Conservation (phyloP, 1,140 invertebrate genomes). For the Doryteuthis pealeii region DNA sequence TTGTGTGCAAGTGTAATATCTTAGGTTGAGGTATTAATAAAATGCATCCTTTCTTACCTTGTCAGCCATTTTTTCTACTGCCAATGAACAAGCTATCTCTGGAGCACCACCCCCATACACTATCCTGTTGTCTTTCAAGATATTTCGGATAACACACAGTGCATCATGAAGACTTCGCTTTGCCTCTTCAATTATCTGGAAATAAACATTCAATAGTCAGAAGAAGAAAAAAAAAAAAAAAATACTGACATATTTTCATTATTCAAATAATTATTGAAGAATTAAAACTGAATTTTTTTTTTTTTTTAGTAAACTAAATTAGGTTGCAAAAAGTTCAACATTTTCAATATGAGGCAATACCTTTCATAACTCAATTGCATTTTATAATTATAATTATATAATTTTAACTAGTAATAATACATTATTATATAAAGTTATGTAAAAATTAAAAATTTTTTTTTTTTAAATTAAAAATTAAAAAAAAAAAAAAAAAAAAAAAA, state of each 20-base stretch:
- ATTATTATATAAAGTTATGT: too few species aligned
- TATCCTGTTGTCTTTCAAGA: conserved; percentile 88
- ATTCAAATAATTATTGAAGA: not conserved
- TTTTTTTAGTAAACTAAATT: too few species aligned
- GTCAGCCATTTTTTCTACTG: conserved; percentile 85
- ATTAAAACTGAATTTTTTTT: not conserved
- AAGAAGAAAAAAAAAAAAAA: not conserved
- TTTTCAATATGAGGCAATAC: too few species aligned
- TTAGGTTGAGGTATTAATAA: too few species aligned
- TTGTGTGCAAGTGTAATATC: too few species aligned
- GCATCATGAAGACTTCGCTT: conserved; percentile 98
- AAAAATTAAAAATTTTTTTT: not conserved
- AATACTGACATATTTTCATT: too few species aligned
- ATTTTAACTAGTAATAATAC: too few species aligned
- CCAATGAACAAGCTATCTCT: conserved; percentile 92
- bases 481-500: conserved; percentile 10
- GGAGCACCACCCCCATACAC: conserved; percentile 97
- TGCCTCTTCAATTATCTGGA: conserved; percentile 90
- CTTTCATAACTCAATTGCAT: not conserved
- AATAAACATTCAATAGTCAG: conserved; percentile 28
- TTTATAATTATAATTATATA: too few species aligned
- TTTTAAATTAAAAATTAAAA: not conserved
- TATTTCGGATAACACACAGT: conserved; percentile 92
- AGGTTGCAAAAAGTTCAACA: too few species aligned
- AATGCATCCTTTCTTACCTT: conserved; percentile 63